Percentiles rank a stretch among this genome's conserved stretches.
These are phyloP conservation scores for Monochamus alternatus DNA, from an alignment of 2,888 invertebrate species.

Conservation along the genomic window DNA sequence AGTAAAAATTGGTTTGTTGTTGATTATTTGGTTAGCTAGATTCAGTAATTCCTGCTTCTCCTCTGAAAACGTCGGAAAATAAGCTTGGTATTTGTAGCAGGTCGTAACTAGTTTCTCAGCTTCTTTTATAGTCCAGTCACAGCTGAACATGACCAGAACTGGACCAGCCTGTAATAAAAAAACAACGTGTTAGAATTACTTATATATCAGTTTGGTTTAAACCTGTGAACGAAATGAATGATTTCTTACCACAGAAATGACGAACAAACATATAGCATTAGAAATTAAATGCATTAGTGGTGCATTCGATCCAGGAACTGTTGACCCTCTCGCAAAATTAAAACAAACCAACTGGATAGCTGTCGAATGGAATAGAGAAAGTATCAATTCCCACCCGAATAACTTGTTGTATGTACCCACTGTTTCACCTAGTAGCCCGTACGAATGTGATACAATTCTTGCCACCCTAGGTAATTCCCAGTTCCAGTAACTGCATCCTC, in stretches of 20 bases:
- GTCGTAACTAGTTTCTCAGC: slow-evolving; percentile 34
- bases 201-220: no score
- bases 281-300: not conserved
- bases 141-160: slow-evolving; percentile 37
- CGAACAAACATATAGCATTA: not conserved
- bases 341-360: not conserved
- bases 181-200: no score
- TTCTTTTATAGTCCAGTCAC: slow-evolving; percentile 40
- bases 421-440: not conserved
- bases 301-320: not conserved
- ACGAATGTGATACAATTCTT: not conserved
- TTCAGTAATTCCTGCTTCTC: slow-evolving; percentile 42
- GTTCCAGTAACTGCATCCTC: not conserved
- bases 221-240: no score
- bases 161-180: slow-evolving; percentile 36
- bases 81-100: slow-evolving; percentile 43
- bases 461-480: not conserved
- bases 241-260: no score
- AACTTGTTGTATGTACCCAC: not conserved
- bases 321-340: not conserved
- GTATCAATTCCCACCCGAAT: not conserved
- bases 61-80: slow-evolving; percentile 38
- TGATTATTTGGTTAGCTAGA: slow-evolving; percentile 35
- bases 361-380: not conserved
- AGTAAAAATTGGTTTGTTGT: slow-evolving; percentile 34